Evolutionary conservation across 1,140 invertebrate genomes (phyloP).

Genomic region (Drosophila suzukii): DNA sequence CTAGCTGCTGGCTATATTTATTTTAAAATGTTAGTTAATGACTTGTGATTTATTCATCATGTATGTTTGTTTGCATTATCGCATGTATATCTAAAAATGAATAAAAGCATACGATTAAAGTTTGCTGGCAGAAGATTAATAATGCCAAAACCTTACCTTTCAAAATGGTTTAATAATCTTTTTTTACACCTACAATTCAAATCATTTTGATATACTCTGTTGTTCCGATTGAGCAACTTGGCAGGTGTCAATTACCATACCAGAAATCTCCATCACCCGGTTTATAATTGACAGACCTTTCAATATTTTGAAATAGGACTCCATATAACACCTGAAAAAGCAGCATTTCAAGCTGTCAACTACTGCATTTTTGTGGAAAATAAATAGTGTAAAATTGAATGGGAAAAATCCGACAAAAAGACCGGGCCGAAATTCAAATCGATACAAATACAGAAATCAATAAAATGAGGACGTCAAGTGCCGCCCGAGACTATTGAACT

Average conservation of each 20-base stretch:
- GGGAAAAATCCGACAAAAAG: conserved; percentile 28
- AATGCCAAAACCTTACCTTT: neutral
- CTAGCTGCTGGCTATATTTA: conserved; percentile 49
- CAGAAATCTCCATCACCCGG: conserved; percentile 38
- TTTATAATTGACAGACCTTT: conserved; percentile 76
- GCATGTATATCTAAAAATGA: neutral
- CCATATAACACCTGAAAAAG: conserved; percentile 44
- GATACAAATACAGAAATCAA: conserved; percentile 50
- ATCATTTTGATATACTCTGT: conserved; percentile 3
- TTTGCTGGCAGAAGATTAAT: neutral
- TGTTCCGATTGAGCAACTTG: conserved; percentile 58
- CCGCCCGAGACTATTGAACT: conserved; percentile 47
- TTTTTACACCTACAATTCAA: conserved; percentile 12
- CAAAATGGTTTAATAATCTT: neutral
- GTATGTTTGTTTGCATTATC: conserved; percentile 8
- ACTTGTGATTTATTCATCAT: conserved; percentile 24
- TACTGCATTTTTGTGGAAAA: conserved; percentile 51
- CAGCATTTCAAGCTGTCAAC: conserved; percentile 76
- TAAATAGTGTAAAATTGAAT: conserved; percentile 32
- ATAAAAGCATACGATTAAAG: neutral
- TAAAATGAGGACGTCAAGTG: conserved; percentile 68
- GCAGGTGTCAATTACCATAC: conserved; percentile 71
- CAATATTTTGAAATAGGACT: conserved; percentile 71
- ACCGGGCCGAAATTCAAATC: conserved; percentile 25
- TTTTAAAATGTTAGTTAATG: too few relatives aligned